Evolutionary conservation across 1,140 invertebrate genomes (phyloP).

Genomic region (Hyposmocoma kahamanoa): DNA sequence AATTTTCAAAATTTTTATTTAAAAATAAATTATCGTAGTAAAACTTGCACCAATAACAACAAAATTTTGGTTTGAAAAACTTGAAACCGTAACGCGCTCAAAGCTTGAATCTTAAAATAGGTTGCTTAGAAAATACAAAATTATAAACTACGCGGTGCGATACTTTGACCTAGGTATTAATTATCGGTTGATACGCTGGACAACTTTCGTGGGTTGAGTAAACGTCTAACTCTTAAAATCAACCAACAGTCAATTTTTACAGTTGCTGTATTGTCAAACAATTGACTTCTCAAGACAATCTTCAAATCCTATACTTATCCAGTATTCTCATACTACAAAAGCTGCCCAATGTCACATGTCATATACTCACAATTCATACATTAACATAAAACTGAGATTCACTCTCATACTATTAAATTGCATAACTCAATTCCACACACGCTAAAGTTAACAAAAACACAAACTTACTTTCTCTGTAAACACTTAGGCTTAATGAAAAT

Average conservation of each 20-base stretch:
- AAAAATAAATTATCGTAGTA: conserved; percentile 73
- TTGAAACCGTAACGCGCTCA: conserved; percentile 58
- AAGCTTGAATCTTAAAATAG: conserved; percentile 49
- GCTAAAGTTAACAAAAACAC: conserved; percentile 15
- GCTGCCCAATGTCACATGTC: too few relatives aligned
- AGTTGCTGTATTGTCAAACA: too few relatives aligned
- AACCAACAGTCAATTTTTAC: too few relatives aligned
- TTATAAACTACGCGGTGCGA: conserved; percentile 48
- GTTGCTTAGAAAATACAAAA: conserved; percentile 46
- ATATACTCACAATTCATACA: conserved; percentile 12
- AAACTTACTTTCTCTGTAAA: too few relatives aligned
- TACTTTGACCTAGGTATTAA: conserved; percentile 25
- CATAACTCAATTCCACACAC: conserved; percentile 19
- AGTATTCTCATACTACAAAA: too few relatives aligned
- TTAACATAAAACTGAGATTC: conserved; percentile 18
- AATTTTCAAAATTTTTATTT: conserved; percentile 58
- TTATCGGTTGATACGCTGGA: conserved; percentile 11
- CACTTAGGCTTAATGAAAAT: too few relatives aligned
- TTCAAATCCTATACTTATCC: too few relatives aligned
- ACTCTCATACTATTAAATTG: not conserved
- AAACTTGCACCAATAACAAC: conserved; percentile 72
- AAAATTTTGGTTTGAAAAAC: conserved; percentile 70
- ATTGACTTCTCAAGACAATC: too few relatives aligned
- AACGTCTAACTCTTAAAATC: too few relatives aligned
- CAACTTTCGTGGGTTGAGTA: conserved; percentile 9